phyloP scores from a whole-genome alignment of 2,888 invertebrate species.

The Heliothis peltigera region DNA sequence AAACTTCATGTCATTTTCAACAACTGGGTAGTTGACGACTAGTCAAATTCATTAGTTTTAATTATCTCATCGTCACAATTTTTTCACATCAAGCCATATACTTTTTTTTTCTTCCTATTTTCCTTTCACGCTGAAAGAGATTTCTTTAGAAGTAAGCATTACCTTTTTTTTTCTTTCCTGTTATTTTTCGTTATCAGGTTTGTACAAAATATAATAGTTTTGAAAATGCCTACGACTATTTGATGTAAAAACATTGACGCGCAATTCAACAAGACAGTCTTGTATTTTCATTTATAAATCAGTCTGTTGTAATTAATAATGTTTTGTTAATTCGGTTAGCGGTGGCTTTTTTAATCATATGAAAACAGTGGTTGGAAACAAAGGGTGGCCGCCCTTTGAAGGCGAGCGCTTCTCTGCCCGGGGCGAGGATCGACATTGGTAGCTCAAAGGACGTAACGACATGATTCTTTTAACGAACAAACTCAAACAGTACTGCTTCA shows the following conservation, averaged over 20 bases:
- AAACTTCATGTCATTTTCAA: neutral
- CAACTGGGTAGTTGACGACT: no score
- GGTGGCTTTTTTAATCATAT: conserved; percentile 43
- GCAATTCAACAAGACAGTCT: conserved; percentile 7
- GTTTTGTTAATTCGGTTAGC: conserved; percentile 33
- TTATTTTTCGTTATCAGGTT: no score
- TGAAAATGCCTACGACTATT: neutral
- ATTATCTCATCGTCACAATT: no score
- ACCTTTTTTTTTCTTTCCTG: no score
- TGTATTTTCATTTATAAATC: conserved; percentile 18
- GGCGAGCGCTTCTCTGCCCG: conserved; percentile 39
- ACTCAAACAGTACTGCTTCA: conserved; percentile 26
- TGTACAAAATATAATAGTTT: no score
- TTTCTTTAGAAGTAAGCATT: no score
- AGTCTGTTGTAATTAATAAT: conserved; percentile 12
- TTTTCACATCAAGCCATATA: no score
- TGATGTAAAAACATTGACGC: no score
- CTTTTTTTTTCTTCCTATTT: no score
- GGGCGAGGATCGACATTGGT: conserved; percentile 52
- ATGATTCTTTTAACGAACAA: conserved; percentile 46
- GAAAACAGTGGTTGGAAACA: conserved; percentile 48
- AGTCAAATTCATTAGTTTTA: no score
- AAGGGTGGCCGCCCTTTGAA: conserved; percentile 44
- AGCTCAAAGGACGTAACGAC: conserved; percentile 37
- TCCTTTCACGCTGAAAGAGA: no score